Percentiles rank a stretch among this genome's conserved stretches.
Conservation (phyloP, 1,140 invertebrate species). For the Drosophila pseudoobscura region DNA sequence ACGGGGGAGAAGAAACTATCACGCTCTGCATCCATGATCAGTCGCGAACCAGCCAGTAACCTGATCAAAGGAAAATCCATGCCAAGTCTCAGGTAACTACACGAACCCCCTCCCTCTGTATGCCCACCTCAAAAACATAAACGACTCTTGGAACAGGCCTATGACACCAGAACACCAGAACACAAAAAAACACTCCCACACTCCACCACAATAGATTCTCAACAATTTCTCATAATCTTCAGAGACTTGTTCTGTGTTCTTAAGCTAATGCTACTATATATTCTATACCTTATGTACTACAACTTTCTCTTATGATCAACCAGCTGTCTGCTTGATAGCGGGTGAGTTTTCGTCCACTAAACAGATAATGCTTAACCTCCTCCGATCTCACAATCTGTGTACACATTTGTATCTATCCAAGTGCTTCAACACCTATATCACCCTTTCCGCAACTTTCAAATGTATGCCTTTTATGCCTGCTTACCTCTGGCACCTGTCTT, state of each 20-base stretch:
- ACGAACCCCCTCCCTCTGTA: too few relatives aligned
- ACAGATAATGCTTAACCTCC: constrained; percentile 11
- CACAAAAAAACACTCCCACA: constrained; percentile 24
- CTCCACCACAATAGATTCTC: constrained; percentile 29
- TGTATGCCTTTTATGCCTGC: constrained; percentile 11
- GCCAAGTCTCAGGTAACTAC: constrained; percentile 94
- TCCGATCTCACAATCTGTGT: constrained; percentile 13
- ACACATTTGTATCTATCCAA: background rate
- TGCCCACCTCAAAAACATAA: background rate
- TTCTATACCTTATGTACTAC: constrained; percentile 32
- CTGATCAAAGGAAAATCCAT: constrained; percentile 97
- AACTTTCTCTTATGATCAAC: constrained; percentile 63
- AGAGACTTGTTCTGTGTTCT: constrained; percentile 28
- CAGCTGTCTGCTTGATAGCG: constrained; percentile 84
- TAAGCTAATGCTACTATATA: constrained; percentile 43
- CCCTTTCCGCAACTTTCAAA: background rate
- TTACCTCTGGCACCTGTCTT: constrained; percentile 37
- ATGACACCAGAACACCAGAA: constrained; percentile 26
- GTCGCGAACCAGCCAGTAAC: constrained; percentile 86
- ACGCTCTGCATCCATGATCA: constrained; percentile 87
- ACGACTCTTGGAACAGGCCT: constrained; percentile 42
- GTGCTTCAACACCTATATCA: background rate
- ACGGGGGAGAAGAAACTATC: constrained; percentile 89
- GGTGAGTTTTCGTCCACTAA: constrained; percentile 76
- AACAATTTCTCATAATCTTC: constrained; percentile 11